These are phyloP conservation scores for Lasioglossum villosulum DNA, from an alignment of 2,888 invertebrate genomes.

Conservation along the genomic window DNA sequence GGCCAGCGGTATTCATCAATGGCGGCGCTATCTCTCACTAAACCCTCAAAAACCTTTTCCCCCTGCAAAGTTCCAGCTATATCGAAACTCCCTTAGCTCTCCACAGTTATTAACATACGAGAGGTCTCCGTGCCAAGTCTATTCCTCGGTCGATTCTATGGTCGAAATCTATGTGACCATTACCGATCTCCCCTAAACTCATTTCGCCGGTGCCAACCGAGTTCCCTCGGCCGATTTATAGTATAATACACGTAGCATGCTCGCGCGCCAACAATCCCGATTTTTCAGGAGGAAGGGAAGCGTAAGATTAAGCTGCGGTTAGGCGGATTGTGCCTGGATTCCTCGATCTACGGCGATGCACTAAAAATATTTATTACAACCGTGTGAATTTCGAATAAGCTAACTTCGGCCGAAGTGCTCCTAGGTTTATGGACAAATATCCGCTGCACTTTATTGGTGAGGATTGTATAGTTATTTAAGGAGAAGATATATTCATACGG, in stretches of 20 bases:
- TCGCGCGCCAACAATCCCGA: constrained; percentile 1
- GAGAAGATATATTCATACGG: neutral
- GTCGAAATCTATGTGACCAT: constrained; percentile 55
- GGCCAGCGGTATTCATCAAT: neutral
- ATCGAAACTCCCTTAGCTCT: constrained; percentile 42
- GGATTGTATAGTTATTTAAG: neutral
- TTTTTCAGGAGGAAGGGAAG: neutral
- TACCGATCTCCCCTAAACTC: constrained; percentile 52
- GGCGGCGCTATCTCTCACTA: neutral
- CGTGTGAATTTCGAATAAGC: neutral
- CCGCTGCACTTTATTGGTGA: neutral
- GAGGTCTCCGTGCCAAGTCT: constrained; percentile 45
- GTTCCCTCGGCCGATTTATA: constrained; percentile 41
- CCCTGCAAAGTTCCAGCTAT: constrained; percentile 32
- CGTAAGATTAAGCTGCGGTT: constrained; percentile 4
- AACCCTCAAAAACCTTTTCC: constrained; percentile 23
- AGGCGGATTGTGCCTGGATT: neutral
- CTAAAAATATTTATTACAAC: neutral
- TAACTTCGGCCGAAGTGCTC: neutral
- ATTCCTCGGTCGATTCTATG: constrained; percentile 44
- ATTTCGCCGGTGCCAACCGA: constrained; percentile 49
- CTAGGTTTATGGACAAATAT: constrained; percentile 1
- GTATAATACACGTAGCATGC: constrained; percentile 27
- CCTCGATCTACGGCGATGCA: neutral
- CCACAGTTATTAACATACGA: constrained; percentile 52